Percentiles rank a stretch among this genome's conserved stretches.
Evolutionary conservation across 2,888 invertebrate species (phyloP).

Genomic region (Neuroscelio doddi): DNA sequence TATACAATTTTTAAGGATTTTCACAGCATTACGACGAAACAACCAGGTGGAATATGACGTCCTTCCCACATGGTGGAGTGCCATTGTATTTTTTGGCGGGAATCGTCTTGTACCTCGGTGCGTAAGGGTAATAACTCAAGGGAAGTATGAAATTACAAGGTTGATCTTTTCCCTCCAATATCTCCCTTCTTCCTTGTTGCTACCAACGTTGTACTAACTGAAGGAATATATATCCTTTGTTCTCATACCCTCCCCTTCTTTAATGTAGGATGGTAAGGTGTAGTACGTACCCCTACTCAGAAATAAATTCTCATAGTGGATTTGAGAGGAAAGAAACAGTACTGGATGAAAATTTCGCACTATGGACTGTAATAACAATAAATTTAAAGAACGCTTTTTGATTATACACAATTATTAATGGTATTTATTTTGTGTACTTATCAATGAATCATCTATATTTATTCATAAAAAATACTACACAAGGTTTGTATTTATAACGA

Average conservation of each 20-base stretch:
- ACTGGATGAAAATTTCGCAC: constrained; percentile 18
- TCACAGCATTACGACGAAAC: constrained; percentile 22
- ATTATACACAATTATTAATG: too few relatives aligned
- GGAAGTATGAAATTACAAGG: constrained; percentile 37
- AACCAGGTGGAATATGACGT: constrained; percentile 40
- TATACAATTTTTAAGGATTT: constrained; percentile 31
- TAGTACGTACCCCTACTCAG: constrained; percentile 8
- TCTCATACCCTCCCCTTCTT: constrained; percentile 18
- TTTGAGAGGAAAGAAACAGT: constrained; percentile 22
- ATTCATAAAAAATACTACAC: too few relatives aligned
- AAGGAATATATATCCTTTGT: constrained; percentile 36
- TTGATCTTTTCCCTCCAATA: constrained; percentile 33
- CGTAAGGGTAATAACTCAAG: constrained; percentile 25
- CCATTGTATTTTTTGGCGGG: constrained; percentile 41
- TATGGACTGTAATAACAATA: too few relatives aligned
- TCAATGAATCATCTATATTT: too few relatives aligned
- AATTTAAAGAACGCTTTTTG: too few relatives aligned
- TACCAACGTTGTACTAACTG: constrained; percentile 24
- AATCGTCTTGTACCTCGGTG: constrained; percentile 7
- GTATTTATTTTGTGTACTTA: too few relatives aligned
- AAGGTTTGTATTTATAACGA: too few relatives aligned
- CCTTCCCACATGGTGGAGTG: constrained; percentile 26
- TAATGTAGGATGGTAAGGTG: constrained; percentile 36
- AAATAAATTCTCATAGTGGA: constrained; percentile 34
- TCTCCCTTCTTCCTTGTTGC: constrained; percentile 25